phyloP scores from a whole-genome alignment of 2,113 vertebrate genomes.

The Bungarus multicinctus region DNA sequence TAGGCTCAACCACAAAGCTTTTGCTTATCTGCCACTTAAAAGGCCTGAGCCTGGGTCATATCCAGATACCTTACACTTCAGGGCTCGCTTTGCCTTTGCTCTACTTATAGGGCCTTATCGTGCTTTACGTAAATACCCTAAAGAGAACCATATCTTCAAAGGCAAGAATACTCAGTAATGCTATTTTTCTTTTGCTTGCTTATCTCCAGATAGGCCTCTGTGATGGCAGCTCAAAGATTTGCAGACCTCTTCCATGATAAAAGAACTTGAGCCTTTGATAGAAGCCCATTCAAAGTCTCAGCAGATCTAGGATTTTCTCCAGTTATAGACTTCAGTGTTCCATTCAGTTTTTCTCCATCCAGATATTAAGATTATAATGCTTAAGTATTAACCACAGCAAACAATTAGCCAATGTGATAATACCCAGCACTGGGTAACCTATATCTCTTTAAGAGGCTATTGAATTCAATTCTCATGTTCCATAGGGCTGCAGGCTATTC shows the following conservation, averaged over 20 bases:
- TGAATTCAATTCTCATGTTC: not conserved
- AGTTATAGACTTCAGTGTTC: not conserved
- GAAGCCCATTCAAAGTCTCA: constrained; percentile 2
- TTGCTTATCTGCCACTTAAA: constrained; percentile 16
- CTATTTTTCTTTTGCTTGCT: not conserved
- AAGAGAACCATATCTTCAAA: not conserved
- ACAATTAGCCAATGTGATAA: not conserved
- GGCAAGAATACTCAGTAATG: not conserved
- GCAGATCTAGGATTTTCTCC: not conserved
- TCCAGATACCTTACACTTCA: constrained; percentile 5
- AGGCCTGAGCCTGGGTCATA: not conserved
- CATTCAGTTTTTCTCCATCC: not conserved
- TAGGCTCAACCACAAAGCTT: not conserved
- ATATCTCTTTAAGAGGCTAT: not conserved
- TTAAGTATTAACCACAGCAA: not conserved
- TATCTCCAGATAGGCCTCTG: constrained; percentile 7
- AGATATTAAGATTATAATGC: not conserved
- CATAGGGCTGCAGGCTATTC: not conserved
- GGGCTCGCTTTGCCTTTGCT: not conserved
- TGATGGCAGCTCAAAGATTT: not conserved
- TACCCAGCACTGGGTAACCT: not conserved
- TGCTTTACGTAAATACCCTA: not conserved
- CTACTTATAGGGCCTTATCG: constrained; percentile 2
- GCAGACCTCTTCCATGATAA: not conserved
- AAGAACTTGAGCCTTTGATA: not conserved